Base-by-base conservation (phyloP, 2,113 vertebrate species). In the Gavia stellata region DNA sequence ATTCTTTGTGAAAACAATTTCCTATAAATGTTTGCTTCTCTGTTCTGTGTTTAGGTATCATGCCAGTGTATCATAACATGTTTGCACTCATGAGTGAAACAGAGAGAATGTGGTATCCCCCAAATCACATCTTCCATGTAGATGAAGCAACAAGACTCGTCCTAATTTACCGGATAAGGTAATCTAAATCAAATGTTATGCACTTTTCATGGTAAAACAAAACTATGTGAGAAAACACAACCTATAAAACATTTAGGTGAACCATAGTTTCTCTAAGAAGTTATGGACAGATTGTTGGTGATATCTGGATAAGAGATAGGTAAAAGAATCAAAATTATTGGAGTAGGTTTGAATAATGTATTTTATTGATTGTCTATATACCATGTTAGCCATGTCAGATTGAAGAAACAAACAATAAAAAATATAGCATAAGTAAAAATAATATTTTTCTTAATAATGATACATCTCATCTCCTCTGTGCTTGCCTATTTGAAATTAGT, bases 71-170 rank as follows among this genome's bases (percentile, higher is more conserved):
- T 97, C 98, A 97, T 92, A 99, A 96, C 91, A 97, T 99, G 97
- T 99, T 99, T 96, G 98, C 98, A 42, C 98, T 99, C 92, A 99
- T 99, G 99, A 98, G 95, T 94, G 98, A 99, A 96, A 93, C 96
- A 36, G 99, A 99, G 73, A 97, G 98, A 68, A 97, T 98, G 63
- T 99, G 99, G 99, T 99, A 99, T 92, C 98, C 99, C 12, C 99
- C 99, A 63, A 99, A 99, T 97, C 98, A 99, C 88, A 91, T 99
- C 97, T 99, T 99, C 93, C 99, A 99, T 72, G 49, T 99, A 81
- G 97, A 99, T 81, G 98, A 98, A 68, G 91, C 98, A 81, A 94
- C 97, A 73, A 98, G 88, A 61, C 98, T 99, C 92, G 97, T 14
- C 34, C 81, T 99, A 52, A 97, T 99, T 72, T 99, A 99, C 96